phyloP scores from a whole-genome alignment of 2,888 invertebrate genomes.

The Elysia crispata region DNA sequence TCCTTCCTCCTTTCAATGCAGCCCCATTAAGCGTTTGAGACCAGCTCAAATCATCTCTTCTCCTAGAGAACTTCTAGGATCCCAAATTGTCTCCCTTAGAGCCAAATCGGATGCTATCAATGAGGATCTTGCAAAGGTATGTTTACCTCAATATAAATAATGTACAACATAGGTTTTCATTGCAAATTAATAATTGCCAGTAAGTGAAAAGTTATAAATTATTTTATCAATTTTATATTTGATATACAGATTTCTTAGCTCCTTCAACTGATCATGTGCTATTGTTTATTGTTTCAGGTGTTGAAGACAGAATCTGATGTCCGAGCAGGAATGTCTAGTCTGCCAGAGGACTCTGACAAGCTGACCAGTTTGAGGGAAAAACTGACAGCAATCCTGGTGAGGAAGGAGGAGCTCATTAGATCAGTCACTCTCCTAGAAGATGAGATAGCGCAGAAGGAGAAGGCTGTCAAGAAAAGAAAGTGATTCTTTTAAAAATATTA shows the following conservation, averaged over 20 bases:
- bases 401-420: slow-evolving; percentile 64
- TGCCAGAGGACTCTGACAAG: slow-evolving; percentile 49
- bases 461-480: slow-evolving; percentile 60
- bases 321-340: slow-evolving; percentile 62
- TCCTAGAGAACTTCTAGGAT: slow-evolving; percentile 62
- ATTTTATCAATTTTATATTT: too few species aligned
- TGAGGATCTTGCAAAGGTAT: slow-evolving; percentile 64
- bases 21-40: slow-evolving; percentile 54
- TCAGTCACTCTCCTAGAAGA: slow-evolving; percentile 62
- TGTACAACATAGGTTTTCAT: too few species aligned
- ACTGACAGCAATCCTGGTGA: slow-evolving; percentile 56
- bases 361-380: slow-evolving; percentile 56
- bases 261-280: too few species aligned
- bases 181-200: too few species aligned
- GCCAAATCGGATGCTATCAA: slow-evolving; percentile 65
- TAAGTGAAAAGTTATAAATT: too few species aligned
- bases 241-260: too few species aligned
- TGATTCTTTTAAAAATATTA: too few species aligned
- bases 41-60: slow-evolving; percentile 55
- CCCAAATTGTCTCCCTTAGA: slow-evolving; percentile 66
- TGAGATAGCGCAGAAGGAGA: slow-evolving; percentile 68
- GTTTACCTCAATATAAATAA: too few species aligned
- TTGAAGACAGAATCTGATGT: slow-evolving; percentile 65
- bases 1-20: slow-evolving; percentile 26
- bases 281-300: slow-evolving; percentile 53